These are phyloP conservation scores for Taurulus bubalis DNA, from an alignment of 2,113 vertebrate species.

Conservation along the genomic window DNA sequence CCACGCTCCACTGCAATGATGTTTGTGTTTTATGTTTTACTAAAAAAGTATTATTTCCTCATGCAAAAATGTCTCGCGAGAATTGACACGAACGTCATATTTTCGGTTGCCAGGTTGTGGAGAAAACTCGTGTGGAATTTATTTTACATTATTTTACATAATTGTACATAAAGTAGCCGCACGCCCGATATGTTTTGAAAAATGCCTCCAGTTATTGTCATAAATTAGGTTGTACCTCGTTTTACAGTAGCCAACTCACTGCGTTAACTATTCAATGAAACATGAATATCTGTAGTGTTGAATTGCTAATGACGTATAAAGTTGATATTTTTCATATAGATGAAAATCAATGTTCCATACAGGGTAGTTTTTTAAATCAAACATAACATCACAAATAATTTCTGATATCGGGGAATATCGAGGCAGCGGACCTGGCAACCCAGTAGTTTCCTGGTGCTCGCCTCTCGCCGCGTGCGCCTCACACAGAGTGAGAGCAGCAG, in stretches of 20 bases:
- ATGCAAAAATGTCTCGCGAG: slow-evolving; percentile 33
- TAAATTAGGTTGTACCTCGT: neutral
- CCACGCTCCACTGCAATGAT: neutral
- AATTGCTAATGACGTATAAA: neutral
- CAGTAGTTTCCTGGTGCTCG: neutral
- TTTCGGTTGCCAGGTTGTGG: slow-evolving; percentile 54
- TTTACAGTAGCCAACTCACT: neutral
- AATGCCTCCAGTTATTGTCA: too few species aligned
- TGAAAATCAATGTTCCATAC: too few species aligned
- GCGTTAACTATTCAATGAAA: neutral
- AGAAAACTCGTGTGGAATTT: neutral
- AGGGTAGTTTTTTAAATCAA: too few species aligned
- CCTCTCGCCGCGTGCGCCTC: slow-evolving; percentile 19
- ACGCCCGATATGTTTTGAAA: fast-evolving
- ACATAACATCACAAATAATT: too few species aligned
- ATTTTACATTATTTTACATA: neutral
- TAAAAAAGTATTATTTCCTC: neutral
- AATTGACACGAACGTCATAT: neutral
- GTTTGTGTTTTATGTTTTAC: neutral
- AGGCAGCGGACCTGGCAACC: slow-evolving; percentile 54
- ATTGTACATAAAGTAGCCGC: neutral
- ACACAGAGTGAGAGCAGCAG: neutral
- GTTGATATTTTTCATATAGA: fast-evolving
- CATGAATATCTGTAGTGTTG: neutral
- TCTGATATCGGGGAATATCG: neutral